Evolutionary conservation across 1,140 invertebrate genomes (phyloP), one percentile per base, ranked within the genome.

Genomic region (Amphibalanus amphitrite): DNA sequence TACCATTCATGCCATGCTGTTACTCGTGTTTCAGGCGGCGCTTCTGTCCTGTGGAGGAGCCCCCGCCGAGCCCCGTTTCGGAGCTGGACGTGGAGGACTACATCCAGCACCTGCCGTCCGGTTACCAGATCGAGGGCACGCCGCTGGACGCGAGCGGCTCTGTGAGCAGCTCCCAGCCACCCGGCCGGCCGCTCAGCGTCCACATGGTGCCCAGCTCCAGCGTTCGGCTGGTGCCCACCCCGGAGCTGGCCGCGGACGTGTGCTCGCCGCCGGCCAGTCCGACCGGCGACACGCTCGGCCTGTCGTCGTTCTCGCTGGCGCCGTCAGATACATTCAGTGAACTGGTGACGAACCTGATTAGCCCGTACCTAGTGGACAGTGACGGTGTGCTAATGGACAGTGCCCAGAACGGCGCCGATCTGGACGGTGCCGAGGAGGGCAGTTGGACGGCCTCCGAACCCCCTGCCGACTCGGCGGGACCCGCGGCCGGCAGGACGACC

Each of bases 321-420:
- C 69, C 71, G 17, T 69, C 47, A 25, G 47, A 59, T 20, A 59
- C 47, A 23, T 59, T 59, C 47, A 59, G 47, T 59, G 47, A 59
- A 59, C 47, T 74, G 8, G 64, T 74, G 69, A 72, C 69, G 15
- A 68, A 72, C 8, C 72, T 73, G 3, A 67, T 67, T 0, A 29
- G 71, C 17, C 40, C 71, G 47, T 23, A 69, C 30, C 69, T 47
- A 3, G 29, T 28, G 13, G 59, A 68, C 15, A 28, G 26, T 6
- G 47, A 33, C 28, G 47, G 47, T 23, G 47, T 59, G 47, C 47
- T 59, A 59, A 17, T 59, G 47, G 23, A 8, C 23, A 59, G 47
- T 59, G 47, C 47, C 17, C 4, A 0, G 30, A 67, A 67, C 28
- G 70, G 20, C 38, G 28, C 28, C 28, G 65, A 64, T 40, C 64